Conservation (phyloP, 2,888 invertebrate species). For the Folsomia manolachei region DNA sequence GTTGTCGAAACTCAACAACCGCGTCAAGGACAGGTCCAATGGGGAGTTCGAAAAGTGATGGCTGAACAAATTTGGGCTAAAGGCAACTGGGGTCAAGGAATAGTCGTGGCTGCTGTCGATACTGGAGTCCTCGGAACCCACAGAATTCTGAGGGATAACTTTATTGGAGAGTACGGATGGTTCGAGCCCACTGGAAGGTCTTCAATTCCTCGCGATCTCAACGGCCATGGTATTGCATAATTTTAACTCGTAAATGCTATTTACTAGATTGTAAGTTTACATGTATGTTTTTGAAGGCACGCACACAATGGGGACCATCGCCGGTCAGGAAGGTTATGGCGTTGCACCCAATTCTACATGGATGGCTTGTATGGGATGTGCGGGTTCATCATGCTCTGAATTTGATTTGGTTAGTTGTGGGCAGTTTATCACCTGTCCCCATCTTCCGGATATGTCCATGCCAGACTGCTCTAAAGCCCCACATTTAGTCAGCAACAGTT, state of each 20-base stretch:
- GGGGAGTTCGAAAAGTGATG: not conserved
- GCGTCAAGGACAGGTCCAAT: not conserved
- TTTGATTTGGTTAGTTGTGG: slow-evolving; percentile 20
- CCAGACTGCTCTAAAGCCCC: slow-evolving; percentile 15
- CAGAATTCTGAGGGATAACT: not conserved
- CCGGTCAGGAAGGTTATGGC: slow-evolving; percentile 13
- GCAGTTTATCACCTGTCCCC: slow-evolving; percentile 20
- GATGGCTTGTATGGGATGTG: slow-evolving; percentile 23
- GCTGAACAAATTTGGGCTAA: slow-evolving; percentile 6
- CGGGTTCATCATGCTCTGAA: slow-evolving; percentile 5
- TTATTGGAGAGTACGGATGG: slow-evolving; percentile 15
- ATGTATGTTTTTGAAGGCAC: not conserved
- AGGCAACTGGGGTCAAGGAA: slow-evolving; percentile 6
- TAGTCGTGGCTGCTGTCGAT: slow-evolving; percentile 2
- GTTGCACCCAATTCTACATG: slow-evolving; percentile 19
- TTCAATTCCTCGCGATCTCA: not conserved
- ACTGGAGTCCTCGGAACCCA: slow-evolving; percentile 17
- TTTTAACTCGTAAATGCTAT: not conserved
- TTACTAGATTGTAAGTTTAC: not conserved
- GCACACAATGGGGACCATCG: slow-evolving; percentile 2
- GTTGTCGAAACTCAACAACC: not conserved
- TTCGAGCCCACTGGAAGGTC: not conserved
- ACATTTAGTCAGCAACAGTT: slow-evolving; percentile 6
- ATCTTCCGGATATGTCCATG: not conserved
- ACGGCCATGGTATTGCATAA: slow-evolving; percentile 11